Conservation (phyloP, 2,797 vertebrate species). For the Cuculus canorus region DNA sequence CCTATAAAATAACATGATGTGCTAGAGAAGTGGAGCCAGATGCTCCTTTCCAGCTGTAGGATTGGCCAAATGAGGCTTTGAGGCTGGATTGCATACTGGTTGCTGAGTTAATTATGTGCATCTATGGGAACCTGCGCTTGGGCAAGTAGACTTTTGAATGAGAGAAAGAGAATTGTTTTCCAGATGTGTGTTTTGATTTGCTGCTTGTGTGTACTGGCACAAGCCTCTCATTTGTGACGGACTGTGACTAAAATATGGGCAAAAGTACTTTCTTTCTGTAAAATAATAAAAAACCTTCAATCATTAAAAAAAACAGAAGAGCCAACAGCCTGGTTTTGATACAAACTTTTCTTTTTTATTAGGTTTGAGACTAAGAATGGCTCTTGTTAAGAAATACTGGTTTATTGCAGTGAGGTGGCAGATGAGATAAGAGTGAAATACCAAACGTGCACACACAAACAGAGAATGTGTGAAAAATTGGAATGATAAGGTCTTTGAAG, state of each 20-base stretch:
- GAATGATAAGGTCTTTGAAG: conserved; percentile 17
- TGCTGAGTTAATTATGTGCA: background rate
- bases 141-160: background rate
- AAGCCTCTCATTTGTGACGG: background rate
- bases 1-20: rapidly evolving
- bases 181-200: background rate
- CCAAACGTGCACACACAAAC: background rate
- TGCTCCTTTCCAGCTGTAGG: background rate
- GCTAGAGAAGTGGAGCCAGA: background rate
- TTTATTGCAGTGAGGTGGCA: background rate
- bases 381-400: conserved; percentile 7
- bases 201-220: background rate
- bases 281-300: conserved; percentile 30
- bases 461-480: conserved; percentile 1
- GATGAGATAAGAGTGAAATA: conserved; percentile 46
- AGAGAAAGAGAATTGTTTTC: background rate
- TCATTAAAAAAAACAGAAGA: background rate
- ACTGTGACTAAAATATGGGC: background rate
- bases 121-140: rapidly evolving
- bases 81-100: rapidly evolving
- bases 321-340: background rate
- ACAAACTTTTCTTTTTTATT: conserved; percentile 2
- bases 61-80: background rate
- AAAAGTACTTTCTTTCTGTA: background rate
- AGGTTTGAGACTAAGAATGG: background rate